A percentile compares a stretch with the other conserved stretches of the same genome.
Evolutionary conservation across 1,140 invertebrate genomes (phyloP).

Genomic region (Drosophila paulistorum): DNA sequence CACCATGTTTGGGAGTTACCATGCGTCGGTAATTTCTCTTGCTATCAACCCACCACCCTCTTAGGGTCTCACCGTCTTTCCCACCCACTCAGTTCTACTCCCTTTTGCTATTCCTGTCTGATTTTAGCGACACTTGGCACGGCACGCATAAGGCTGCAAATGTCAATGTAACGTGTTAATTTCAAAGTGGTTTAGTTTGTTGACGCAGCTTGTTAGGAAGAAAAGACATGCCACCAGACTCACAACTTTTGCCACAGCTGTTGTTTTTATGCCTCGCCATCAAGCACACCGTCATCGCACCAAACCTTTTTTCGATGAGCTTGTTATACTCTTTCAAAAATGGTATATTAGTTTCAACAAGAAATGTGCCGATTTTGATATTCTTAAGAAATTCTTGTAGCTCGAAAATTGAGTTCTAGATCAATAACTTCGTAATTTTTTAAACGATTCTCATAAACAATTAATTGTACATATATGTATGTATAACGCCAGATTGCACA

Average conservation of each 20-base stretch:
- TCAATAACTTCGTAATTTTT: no score
- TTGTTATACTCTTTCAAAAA: neutral
- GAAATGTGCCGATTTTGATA: no score
- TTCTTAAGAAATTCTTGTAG: no score
- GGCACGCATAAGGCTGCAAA: slow-evolving; percentile 78
- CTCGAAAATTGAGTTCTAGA: no score
- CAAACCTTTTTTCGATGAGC: slow-evolving; percentile 22
- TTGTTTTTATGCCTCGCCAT: slow-evolving; percentile 62
- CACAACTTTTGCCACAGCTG: slow-evolving; percentile 45
- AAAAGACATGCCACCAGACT: slow-evolving; percentile 22
- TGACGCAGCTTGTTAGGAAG: slow-evolving; percentile 72
- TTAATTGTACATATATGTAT: no score
- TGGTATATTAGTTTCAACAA: neutral
- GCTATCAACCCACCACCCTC: slow-evolving; percentile 58
- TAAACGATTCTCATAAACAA: no score
- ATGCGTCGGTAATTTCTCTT: slow-evolving; percentile 25
- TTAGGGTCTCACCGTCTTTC: neutral
- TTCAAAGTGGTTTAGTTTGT: slow-evolving; percentile 81
- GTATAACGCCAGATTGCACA: no score
- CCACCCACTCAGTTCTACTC: neutral
- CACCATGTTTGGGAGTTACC: slow-evolving; percentile 50
- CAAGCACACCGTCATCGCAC: slow-evolving; percentile 26
- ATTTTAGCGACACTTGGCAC: slow-evolving; percentile 68
- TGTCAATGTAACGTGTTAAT: slow-evolving; percentile 81
- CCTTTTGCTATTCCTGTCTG: slow-evolving; percentile 25